Conservation (phyloP, 2,888 invertebrate genomes). For the Hirtodrosophila cameraria region DNA sequence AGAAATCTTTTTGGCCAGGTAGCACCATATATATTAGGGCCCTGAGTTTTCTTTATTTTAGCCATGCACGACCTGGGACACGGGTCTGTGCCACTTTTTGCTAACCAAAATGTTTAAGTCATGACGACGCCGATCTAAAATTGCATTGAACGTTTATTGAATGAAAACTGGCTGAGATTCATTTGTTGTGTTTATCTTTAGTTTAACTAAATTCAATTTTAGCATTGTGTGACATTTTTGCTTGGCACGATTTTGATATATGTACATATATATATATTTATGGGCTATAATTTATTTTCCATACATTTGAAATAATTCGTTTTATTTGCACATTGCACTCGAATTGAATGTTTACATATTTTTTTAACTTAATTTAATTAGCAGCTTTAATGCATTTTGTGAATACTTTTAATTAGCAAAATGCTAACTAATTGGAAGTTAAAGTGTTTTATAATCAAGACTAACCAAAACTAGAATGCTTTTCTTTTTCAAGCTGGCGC, state of each 20-base stretch:
- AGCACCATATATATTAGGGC: conserved; percentile 28
- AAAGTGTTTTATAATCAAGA: conserved; percentile 60
- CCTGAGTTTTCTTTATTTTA: conserved; percentile 53
- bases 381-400: conserved; percentile 52
- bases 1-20: conserved; percentile 42
- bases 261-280: conserved; percentile 10
- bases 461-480: too few relatives aligned
- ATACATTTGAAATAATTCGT: conserved; percentile 43
- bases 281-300: conserved; percentile 44
- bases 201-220: conserved; percentile 44
- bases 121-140: conserved; percentile 49
- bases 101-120: conserved; percentile 28
- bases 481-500: too few relatives aligned
- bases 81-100: conserved; percentile 9
- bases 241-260: conserved; percentile 42
- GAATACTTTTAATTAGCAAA: conserved; percentile 58
- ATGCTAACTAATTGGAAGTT: conserved; percentile 53
- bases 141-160: conserved; percentile 30
- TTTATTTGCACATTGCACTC: conserved; percentile 45
- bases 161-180: conserved; percentile 11
- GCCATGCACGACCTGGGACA: conserved; percentile 11
- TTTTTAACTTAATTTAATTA: conserved; percentile 59
- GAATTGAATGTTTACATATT: conserved; percentile 33
- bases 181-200: not conserved
- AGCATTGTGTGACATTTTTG: conserved; percentile 49